phyloP scores from a whole-genome alignment of 2,113 vertebrate species.

The Menura novaehollandiae region DNA sequence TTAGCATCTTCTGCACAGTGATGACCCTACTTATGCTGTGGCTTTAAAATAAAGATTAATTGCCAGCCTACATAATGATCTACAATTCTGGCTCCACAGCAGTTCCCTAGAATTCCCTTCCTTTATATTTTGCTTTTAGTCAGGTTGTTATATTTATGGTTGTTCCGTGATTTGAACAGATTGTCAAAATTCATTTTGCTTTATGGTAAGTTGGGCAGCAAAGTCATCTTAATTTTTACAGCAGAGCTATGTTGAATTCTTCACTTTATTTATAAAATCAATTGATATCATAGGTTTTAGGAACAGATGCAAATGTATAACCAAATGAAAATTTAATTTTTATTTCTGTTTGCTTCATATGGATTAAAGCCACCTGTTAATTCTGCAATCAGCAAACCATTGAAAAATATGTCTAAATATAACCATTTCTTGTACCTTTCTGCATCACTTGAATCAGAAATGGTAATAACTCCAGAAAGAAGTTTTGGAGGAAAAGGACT shows the following conservation, averaged over 20 bases:
- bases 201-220: not conserved
- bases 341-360: not conserved
- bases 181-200: constrained; percentile 6
- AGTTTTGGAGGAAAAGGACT: not conserved
- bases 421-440: not conserved
- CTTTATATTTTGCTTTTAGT: constrained; percentile 9
- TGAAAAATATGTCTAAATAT: not conserved
- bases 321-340: not conserved
- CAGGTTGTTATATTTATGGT: not conserved
- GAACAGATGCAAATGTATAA: not conserved
- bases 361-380: not conserved
- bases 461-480: not conserved
- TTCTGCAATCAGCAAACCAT: not conserved
- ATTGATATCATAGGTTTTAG: not conserved
- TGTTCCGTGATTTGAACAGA: not conserved
- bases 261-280: not conserved
- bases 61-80: not conserved
- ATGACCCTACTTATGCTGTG: not conserved
- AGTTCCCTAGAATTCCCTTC: not conserved
- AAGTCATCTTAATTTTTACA: not conserved
- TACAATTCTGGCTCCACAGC: not conserved
- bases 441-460: not conserved
- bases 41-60: constrained; percentile 11
- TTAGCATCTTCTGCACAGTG: not conserved
- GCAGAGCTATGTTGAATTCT: not conserved